These are phyloP conservation scores for Drosophila funebris DNA, from an alignment of 1,140 invertebrate genomes.

Conservation along the genomic window DNA sequence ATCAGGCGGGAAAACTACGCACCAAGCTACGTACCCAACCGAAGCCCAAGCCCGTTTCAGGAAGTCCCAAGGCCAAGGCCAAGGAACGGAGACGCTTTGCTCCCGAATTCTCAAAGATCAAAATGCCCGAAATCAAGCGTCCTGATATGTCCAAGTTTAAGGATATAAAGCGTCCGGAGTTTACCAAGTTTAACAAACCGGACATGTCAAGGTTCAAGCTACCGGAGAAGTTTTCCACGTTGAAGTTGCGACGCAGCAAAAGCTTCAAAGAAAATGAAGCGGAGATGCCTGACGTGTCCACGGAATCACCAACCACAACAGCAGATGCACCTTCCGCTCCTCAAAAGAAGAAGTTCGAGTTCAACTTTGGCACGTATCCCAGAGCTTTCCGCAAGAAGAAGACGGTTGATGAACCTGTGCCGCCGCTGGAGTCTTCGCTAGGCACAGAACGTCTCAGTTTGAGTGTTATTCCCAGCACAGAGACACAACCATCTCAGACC, in stretches of 20 bases:
- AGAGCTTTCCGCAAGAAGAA: slow-evolving; percentile 89
- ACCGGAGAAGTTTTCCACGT: slow-evolving; percentile 85
- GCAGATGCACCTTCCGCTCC: slow-evolving; percentile 58
- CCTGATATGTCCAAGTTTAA: slow-evolving; percentile 86
- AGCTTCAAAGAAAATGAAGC: slow-evolving; percentile 78
- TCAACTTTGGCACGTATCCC: slow-evolving; percentile 91
- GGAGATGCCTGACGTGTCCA: slow-evolving; percentile 34
- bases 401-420: slow-evolving; percentile 81
- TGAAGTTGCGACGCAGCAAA: slow-evolving; percentile 75
- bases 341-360: slow-evolving; percentile 86
- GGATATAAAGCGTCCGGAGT: slow-evolving; percentile 84
- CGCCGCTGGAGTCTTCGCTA: slow-evolving; percentile 61
- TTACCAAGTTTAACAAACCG: slow-evolving; percentile 83
- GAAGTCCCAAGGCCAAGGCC: slow-evolving; percentile 75
- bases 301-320: slow-evolving; percentile 34
- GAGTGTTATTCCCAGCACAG: slow-evolving; percentile 79
- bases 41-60: slow-evolving; percentile 77
- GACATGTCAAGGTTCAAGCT: slow-evolving; percentile 87
- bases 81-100: slow-evolving; percentile 79
- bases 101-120: slow-evolving; percentile 83
- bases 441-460: slow-evolving; percentile 77
- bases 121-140: slow-evolving; percentile 86
- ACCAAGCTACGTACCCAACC: slow-evolving; percentile 85
- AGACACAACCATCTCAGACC: slow-evolving; percentile 83
- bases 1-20: slow-evolving; percentile 86